Conservation (phyloP, 1,140 invertebrate species). For the Conopomorpha cramerella region DNA sequence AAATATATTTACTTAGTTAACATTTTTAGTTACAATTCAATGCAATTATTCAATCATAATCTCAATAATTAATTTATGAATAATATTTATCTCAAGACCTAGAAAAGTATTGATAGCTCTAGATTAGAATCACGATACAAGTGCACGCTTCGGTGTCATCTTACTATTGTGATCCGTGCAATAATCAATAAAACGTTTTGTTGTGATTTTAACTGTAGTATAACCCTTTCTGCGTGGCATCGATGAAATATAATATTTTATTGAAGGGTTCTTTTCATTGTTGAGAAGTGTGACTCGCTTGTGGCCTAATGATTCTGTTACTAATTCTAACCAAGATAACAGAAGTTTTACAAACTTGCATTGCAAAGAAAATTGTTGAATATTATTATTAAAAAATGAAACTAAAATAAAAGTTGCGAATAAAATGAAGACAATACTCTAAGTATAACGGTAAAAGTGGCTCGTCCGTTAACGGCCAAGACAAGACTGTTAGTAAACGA, state of each 20-base stretch:
- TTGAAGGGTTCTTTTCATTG: conserved; percentile 18
- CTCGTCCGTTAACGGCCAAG: conserved; percentile 1
- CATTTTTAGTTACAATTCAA: too few species aligned
- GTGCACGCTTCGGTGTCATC: conserved; percentile 34
- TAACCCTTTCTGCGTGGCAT: conserved; percentile 21
- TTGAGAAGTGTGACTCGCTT: too few species aligned
- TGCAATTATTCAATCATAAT: too few species aligned
- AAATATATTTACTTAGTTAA: too few species aligned
- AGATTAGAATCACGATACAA: conserved; percentile 22
- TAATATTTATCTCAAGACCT: too few species aligned
- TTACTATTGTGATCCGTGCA: conserved; percentile 28
- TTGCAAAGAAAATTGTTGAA: background rate
- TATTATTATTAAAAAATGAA: background rate
- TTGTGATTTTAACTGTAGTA: conserved; percentile 24
- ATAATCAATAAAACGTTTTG: conserved; percentile 16
- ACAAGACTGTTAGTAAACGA: conserved; percentile 1
- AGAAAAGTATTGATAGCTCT: too few species aligned
- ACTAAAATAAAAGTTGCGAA: too few species aligned
- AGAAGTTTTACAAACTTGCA: background rate
- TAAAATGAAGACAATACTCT: too few species aligned
- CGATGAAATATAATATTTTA: conserved; percentile 37
- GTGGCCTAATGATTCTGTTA: too few species aligned
- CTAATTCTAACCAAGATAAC: too few species aligned
- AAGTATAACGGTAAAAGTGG: too few species aligned
- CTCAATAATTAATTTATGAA: too few species aligned